Percentiles rank a stretch among this genome's conserved stretches.
These are phyloP conservation scores for Sycophaga agraensis DNA, from an alignment of 1,140 invertebrate species.

Conservation along the genomic window DNA sequence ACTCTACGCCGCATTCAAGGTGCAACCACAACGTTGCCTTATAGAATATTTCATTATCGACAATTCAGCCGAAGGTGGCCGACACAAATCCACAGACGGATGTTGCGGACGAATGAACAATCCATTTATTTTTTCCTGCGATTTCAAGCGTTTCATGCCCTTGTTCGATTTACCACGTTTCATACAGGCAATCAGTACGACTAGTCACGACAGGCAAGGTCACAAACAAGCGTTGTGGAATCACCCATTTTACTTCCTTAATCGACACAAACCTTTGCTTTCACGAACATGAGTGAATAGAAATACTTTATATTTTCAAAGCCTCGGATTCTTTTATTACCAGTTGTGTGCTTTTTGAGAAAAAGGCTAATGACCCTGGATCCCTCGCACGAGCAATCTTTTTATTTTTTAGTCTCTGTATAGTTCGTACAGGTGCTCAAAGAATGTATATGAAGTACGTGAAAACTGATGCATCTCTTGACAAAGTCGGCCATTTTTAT, in stretches of 20 bases:
- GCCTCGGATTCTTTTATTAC: neutral
- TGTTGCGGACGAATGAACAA: too few species aligned
- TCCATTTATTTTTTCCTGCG: too few species aligned
- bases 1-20: slow-evolving; percentile 6
- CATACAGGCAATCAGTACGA: too few species aligned
- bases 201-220: too few species aligned
- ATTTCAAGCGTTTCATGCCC: too few species aligned
- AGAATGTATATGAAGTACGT: neutral
- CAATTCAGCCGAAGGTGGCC: too few species aligned
- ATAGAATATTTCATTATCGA: too few species aligned
- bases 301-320: neutral
- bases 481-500: slow-evolving; percentile 28
- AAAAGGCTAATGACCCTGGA: neutral
- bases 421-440: slow-evolving; percentile 12
- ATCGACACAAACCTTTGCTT: neutral
- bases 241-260: too few species aligned
- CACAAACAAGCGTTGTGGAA: too few species aligned
- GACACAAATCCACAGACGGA: too few species aligned
- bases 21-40: neutral
- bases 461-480: slow-evolving; percentile 25
- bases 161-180: too few species aligned
- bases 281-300: neutral
- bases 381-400: neutral
- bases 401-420: neutral
- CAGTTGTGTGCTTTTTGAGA: slow-evolving; percentile 1